Evolutionary conservation across 2,888 invertebrate species (phyloP), one percentile per base, ranked within the genome.

Genomic region (Agonum fuliginosum): DNA sequence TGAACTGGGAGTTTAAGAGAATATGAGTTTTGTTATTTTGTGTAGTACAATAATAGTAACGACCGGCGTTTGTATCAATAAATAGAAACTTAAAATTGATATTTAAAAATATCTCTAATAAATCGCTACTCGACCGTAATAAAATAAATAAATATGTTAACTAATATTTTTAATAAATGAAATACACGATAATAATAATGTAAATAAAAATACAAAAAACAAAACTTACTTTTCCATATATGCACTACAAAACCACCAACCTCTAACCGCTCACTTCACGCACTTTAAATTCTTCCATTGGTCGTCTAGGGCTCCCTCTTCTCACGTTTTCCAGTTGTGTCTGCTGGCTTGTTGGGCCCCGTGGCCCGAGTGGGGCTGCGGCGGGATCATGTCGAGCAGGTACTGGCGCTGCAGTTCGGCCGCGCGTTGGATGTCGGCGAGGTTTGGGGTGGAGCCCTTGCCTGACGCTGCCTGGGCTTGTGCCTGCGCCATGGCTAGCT

Each of bases 331-430:
- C 91, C 91, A 91, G 82, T 91, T 91, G 84, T 90, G 89, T 80
- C 88, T 88, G 20, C 88, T 88, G 24, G 84, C 83, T 81, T 89
- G 89, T 17, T 87, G 88, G 20, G 88, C 86, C 10, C 30, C 30
- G 8, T 30, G 30, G 30, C 30, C 30, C 4, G 4, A 5, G 30
- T 30, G 30, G 3, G 30, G 30, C 77, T 88, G 87, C 79, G 89
- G 91, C 76, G 97, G 96, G 84, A 98, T 96, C 97, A 98, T 97
- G 87, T 98, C 98, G 80, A 98, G 91, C 84, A 98, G 91, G 89
- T 98, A 98, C 89, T 98, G 98, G 76, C 98, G 90, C 89, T 98
- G 98, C 80, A 96, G 89, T 86, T 96, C 95, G 2, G 95, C 95
- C 78, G 95, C 95, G 81, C 95, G 91, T 86, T 95, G 96, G 86